These are phyloP conservation scores for Pollachius pollachius DNA, from an alignment of 2,113 vertebrate species.

Conservation along the genomic window DNA sequence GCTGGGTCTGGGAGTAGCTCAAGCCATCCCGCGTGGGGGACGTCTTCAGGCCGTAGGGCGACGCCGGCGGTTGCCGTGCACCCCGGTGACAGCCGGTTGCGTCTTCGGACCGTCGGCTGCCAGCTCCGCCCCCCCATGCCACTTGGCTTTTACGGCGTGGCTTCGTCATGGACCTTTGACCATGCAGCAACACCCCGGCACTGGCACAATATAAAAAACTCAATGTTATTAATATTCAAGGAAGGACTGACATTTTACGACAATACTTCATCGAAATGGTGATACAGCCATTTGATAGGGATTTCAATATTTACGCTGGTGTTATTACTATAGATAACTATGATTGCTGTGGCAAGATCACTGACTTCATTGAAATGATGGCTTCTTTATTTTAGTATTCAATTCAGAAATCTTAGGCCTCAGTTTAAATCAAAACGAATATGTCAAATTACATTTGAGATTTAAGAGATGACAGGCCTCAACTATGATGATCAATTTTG, in stretches of 20 bases:
- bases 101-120: slow-evolving; percentile 68
- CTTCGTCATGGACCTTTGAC: slow-evolving; percentile 86
- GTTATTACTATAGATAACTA: too few relatives aligned
- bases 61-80: slow-evolving; percentile 80
- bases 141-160: slow-evolving; percentile 84
- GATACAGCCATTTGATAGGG: background rate
- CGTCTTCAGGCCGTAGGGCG: slow-evolving; percentile 89
- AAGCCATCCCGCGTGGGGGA: slow-evolving; percentile 88
- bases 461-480: too few relatives aligned
- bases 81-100: slow-evolving; percentile 66
- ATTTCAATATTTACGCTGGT: background rate
- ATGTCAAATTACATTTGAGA: too few relatives aligned
- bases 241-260: background rate
- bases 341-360: too few relatives aligned
- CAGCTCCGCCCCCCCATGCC: slow-evolving; percentile 48
- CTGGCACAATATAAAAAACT: slow-evolving; percentile 25
- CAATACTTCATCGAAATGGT: too few relatives aligned
- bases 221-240: background rate
- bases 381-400: too few relatives aligned
- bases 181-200: slow-evolving; percentile 49
- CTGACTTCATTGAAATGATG: too few relatives aligned
- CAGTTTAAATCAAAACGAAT: too few relatives aligned
- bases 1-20: slow-evolving; percentile 90
- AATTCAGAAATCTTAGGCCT: too few relatives aligned
- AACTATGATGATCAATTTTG: too few relatives aligned